Conservation (phyloP, 2,113 vertebrate species). For the Centrocercus urophasianus region DNA sequence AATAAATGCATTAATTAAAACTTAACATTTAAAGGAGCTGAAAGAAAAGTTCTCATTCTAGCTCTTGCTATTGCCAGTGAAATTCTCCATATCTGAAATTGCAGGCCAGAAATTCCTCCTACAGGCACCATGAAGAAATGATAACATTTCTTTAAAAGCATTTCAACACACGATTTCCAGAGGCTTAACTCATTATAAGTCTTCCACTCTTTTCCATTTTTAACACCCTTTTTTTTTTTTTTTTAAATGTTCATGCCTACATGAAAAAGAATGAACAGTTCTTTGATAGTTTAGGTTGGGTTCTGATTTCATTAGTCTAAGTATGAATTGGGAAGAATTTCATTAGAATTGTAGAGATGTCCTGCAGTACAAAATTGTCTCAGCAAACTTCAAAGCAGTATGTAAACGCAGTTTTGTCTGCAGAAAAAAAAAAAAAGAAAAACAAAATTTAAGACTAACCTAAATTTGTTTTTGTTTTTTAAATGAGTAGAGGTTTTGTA, state of each 20-base stretch:
- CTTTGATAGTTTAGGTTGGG: neutral
- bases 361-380: neutral
- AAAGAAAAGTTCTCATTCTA: neutral
- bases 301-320: neutral
- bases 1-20: conserved; percentile 17
- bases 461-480: neutral
- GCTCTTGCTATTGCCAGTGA: neutral
- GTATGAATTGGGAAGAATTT: neutral
- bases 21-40: neutral
- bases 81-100: neutral
- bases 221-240: neutral
- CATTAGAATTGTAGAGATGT: neutral
- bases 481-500: neutral
- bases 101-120: neutral
- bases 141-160: neutral
- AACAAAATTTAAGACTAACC: neutral
- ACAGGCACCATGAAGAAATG: neutral
- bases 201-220: neutral
- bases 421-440: neutral
- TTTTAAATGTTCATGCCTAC: neutral
- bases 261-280: neutral
- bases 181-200: neutral
- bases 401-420: neutral
- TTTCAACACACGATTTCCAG: neutral
- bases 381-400: neutral